These are phyloP conservation scores for Drosophila neocordata DNA, from an alignment of 1,140 invertebrate species.

Conservation along the genomic window DNA sequence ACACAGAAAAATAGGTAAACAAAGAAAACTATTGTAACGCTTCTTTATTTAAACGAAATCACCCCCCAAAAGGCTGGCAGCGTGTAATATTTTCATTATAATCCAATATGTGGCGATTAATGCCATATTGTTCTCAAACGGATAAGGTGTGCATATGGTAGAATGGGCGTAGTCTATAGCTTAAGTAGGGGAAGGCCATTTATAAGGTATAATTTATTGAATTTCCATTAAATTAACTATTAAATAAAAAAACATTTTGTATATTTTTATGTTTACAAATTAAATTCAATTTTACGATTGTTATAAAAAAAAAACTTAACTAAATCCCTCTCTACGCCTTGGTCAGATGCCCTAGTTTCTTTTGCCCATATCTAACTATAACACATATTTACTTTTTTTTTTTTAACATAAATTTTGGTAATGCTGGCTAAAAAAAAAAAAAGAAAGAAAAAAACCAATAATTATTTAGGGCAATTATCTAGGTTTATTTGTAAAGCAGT, in stretches of 20 bases:
- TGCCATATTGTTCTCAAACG: conserved; percentile 69
- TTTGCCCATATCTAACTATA: conserved; percentile 18
- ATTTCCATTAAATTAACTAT: too few relatives aligned
- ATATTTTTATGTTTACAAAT: too few relatives aligned
- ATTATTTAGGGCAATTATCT: conserved; percentile 70
- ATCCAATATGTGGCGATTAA: conserved; percentile 72
- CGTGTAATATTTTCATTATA: conserved; percentile 79
- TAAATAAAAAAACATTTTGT: too few relatives aligned
- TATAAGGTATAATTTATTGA: too few relatives aligned
- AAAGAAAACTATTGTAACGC: conserved; percentile 57
- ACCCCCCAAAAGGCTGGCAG: conserved; percentile 43
- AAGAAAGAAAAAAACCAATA: too few relatives aligned
- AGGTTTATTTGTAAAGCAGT: conserved; percentile 73
- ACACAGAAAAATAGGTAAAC: conserved; percentile 55
- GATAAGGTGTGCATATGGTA: conserved; percentile 66
- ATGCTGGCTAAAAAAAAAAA: not conserved
- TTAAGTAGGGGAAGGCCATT: not conserved
- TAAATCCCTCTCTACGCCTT: not conserved
- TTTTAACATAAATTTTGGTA: conserved; percentile 45
- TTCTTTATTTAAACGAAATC: conserved; percentile 22
- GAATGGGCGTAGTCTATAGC: not conserved
- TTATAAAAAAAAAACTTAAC: not conserved
- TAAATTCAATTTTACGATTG: not conserved
- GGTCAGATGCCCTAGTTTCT: conserved; percentile 60
- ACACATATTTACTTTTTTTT: not conserved